Percentiles rank a stretch among this genome's conserved stretches.
phyloP scores from a whole-genome alignment of 2,113 vertebrate genomes.

The Orycteropus afer region DNA sequence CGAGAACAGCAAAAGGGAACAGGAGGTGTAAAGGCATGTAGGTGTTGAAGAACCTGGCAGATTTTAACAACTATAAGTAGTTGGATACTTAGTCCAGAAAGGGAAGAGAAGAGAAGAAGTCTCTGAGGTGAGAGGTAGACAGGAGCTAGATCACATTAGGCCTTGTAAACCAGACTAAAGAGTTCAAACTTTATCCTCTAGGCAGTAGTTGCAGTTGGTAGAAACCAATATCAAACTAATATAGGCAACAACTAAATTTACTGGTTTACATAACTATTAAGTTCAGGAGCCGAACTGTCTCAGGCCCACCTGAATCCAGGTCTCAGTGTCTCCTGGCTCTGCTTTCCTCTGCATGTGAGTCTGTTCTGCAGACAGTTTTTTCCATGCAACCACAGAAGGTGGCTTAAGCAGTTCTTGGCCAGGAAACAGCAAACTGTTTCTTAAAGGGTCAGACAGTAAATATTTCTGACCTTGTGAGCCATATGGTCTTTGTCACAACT shows the following conservation, averaged over 20 bases:
- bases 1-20: background rate
- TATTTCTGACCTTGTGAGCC: background rate
- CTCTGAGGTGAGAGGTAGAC: background rate
- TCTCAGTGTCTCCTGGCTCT: background rate
- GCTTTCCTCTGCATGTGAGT: background rate
- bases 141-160: background rate
- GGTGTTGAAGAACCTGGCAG: background rate
- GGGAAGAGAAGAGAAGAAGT: background rate
- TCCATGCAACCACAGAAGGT: background rate
- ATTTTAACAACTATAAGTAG: background rate
- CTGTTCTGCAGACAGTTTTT: background rate
- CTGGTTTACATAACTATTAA: background rate
- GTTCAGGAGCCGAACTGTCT: background rate
- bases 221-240: background rate
- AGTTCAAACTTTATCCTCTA: background rate
- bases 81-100: background rate
- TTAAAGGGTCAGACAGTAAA: background rate
- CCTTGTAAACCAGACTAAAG: background rate
- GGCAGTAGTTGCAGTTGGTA: background rate
- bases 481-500: background rate
- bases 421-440: background rate
- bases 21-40: background rate
- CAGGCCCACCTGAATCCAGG: background rate
- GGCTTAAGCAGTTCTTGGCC: background rate
- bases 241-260: background rate